Evolutionary conservation across 2,888 invertebrate genomes (phyloP).

Genomic region (Drosophila algonquin): DNA sequence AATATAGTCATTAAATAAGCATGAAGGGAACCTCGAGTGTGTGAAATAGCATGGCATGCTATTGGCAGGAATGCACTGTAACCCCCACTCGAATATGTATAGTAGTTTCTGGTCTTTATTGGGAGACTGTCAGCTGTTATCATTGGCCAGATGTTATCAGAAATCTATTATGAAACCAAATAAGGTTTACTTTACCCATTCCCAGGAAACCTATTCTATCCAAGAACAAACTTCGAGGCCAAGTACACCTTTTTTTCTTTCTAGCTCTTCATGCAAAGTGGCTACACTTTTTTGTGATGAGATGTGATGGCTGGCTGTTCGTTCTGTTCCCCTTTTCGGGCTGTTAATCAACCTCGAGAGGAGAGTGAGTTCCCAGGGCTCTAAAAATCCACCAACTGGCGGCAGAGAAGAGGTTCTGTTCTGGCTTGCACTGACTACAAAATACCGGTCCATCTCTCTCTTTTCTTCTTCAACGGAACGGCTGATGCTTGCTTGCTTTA

Average conservation of each 20-base stretch:
- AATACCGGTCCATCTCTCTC: constrained; percentile 52
- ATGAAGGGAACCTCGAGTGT: neutral
- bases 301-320: neutral
- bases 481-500: constrained; percentile 2
- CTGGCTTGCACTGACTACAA: constrained; percentile 21
- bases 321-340: constrained; percentile 2
- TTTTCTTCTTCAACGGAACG: constrained; percentile 5
- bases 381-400: constrained; percentile 7
- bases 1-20: neutral
- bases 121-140: constrained; percentile 38
- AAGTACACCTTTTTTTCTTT: neutral
- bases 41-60: neutral
- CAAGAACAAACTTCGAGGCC: neutral
- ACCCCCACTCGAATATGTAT: neutral
- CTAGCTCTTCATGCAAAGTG: constrained; percentile 2
- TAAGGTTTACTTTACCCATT: neutral
- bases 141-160: constrained; percentile 30
- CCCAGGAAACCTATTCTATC: constrained; percentile 6
- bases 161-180: constrained; percentile 31
- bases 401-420: constrained; percentile 10
- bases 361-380: constrained; percentile 19
- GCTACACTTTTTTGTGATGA: neutral
- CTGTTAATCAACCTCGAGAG: constrained; percentile 14
- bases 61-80: neutral
- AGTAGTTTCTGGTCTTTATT: neutral